These are phyloP conservation scores for Trematomus loennbergii DNA, from an alignment of 2,113 vertebrate genomes.

Conservation along the genomic window DNA sequence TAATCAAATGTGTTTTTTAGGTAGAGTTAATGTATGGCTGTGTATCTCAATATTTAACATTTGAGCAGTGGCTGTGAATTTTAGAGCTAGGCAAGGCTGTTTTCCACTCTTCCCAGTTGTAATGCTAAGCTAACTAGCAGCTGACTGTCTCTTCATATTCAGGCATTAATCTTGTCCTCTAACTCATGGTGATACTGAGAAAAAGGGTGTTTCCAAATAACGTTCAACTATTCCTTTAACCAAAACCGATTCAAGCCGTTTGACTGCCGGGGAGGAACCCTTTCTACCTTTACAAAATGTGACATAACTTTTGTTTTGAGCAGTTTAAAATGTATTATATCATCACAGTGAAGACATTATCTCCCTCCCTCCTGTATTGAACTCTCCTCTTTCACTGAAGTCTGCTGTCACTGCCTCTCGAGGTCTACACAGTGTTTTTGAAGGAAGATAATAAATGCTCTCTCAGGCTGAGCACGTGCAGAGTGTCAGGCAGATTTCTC, in stretches of 20 bases:
- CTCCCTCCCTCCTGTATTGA: neutral
- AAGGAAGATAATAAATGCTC: conserved; percentile 11
- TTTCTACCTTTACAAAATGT: no score
- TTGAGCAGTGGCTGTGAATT: no score
- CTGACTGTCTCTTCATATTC: no score
- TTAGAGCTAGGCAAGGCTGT: no score
- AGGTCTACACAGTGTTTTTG: neutral
- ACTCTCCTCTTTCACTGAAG: neutral
- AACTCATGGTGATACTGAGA: neutral
- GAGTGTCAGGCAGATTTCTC: neutral
- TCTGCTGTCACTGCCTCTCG: neutral
- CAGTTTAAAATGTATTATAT: neutral
- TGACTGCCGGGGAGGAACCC: neutral
- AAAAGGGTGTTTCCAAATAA: no score
- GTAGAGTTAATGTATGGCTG: no score
- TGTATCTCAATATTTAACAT: no score
- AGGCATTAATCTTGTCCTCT: neutral
- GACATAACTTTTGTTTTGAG: neutral
- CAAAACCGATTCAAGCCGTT: neutral
- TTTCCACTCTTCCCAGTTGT: no score
- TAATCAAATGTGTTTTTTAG: no score
- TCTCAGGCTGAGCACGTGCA: conserved; percentile 22
- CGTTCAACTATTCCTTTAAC: neutral
- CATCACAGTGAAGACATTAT: neutral
- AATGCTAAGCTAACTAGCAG: no score